These are phyloP conservation scores for Neopelma chrysocephalum DNA, from an alignment of 2,797 vertebrate genomes.

Conservation along the genomic window DNA sequence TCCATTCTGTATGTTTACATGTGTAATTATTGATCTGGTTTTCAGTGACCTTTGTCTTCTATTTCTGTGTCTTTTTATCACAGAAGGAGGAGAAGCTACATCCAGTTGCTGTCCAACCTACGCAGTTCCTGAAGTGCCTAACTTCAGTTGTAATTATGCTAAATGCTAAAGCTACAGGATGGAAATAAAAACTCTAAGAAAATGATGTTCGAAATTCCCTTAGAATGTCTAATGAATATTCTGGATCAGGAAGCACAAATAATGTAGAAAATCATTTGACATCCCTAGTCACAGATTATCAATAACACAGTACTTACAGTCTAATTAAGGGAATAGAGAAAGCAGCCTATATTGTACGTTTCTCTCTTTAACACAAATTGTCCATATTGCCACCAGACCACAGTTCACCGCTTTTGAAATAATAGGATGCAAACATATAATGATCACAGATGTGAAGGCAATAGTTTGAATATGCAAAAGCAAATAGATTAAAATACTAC, in stretches of 20 bases:
- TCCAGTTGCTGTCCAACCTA: background rate
- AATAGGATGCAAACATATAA: background rate
- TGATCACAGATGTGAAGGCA: background rate
- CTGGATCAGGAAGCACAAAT: background rate
- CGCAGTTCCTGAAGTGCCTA: background rate
- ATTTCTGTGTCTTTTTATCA: background rate
- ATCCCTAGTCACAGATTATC: background rate
- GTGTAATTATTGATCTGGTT: background rate
- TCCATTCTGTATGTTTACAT: background rate
- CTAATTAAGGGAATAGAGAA: background rate
- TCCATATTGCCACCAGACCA: background rate
- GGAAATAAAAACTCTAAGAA: background rate
- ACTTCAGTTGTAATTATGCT: background rate
- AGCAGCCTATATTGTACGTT: background rate
- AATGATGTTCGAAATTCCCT: background rate
- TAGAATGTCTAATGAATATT: background rate
- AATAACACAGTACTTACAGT: background rate
- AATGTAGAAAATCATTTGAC: background rate
- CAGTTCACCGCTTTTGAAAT: constrained; percentile 13
- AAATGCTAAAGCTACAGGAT: background rate
- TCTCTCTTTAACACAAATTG: constrained; percentile 1
- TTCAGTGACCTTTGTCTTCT: background rate
- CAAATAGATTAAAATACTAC: background rate
- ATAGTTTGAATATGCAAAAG: background rate
- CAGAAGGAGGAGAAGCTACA: background rate